Evolutionary conservation across 2,113 vertebrate genomes (phyloP), one percentile per base, ranked within the genome.

Genomic region (Hyla sarda): DNA sequence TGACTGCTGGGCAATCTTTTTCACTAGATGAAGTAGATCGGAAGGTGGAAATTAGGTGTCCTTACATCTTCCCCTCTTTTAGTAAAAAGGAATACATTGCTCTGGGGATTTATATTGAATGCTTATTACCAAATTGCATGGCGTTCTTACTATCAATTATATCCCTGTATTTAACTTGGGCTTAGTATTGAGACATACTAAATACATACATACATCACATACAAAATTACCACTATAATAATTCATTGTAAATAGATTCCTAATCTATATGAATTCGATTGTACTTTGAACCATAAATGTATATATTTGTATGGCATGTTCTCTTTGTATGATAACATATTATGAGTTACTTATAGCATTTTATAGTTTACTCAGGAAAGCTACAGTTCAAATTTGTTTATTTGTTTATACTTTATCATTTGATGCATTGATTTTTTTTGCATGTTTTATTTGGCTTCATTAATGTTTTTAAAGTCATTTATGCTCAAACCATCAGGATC

Each of bases 31-130:
- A 92, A 94, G 93, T 65, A 91, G 93, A 89, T 91, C 85, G 88
- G 90, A 93, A 95, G 94, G 93, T 96, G 96, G 94, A 95, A 96
- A 96, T 96, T 88, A 96, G 93, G 91, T 96, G 96, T 94, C 93
- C 90, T 91, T 93, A 89, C 89, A 90, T 91, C 89, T 93, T 93
- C 91, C 93, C 90, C 89, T 91, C 92, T 88, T 90, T 89, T 89
- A 75, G 88, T 90, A 91, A 88, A 80, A 88, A 91, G 21, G 89
- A 91, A 91, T 88, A 91, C 90, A 89, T 90, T 90, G 89, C 87
- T 89, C 85, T 11, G 89, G 87, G 84, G 88, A 87, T 91, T 71
- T 88, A 4, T 60, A 84, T 69, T n/a, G 82, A 87, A 81, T 91
- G 89, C 89, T 91, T 90, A 30, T 82, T 48, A 60, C 87, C 83